A percentile compares a stretch with the other conserved stretches of the same genome.
Evolutionary conservation across 64 coral and sea anemone species (phyloP).

Genomic region (Actinia tenebrosa): DNA sequence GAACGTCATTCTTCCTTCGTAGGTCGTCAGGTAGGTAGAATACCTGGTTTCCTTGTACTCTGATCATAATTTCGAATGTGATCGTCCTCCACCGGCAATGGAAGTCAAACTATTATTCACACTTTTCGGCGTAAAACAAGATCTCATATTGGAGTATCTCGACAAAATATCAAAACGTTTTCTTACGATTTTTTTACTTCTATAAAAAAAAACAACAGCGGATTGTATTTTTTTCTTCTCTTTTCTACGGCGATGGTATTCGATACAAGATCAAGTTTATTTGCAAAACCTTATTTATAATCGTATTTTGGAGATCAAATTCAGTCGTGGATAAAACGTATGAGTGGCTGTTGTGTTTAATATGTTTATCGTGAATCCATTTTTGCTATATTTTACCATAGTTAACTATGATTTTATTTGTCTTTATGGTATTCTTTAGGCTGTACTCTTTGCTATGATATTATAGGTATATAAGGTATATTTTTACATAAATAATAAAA

Average conservation of each 20-base stretch:
- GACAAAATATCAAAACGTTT: not conserved
- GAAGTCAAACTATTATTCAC: constrained; percentile 2
- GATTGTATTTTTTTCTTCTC: not conserved
- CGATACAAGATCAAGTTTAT: not conserved
- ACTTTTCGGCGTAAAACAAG: not conserved
- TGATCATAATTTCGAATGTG: not conserved
- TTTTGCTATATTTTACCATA: no score
- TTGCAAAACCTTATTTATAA: not conserved
- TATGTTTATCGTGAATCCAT: no score
- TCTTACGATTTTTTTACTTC: not conserved
- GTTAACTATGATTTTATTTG: no score
- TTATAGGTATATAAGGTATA: not conserved
- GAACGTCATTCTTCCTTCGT: not conserved
- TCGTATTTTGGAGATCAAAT: not conserved
- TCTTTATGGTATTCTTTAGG: not conserved
- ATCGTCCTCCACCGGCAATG: not conserved
- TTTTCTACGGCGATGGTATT: no score
- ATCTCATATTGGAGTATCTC: not conserved
- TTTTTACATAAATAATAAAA: not conserved
- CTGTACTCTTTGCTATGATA: not conserved
- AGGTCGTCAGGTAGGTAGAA: not conserved
- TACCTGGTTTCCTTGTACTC: not conserved
- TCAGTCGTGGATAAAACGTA: not conserved
- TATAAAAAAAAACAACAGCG: not conserved
- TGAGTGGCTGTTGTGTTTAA: no score